phyloP scores from a whole-genome alignment of 1,140 invertebrate genomes.

The Goniozus legneri region DNA sequence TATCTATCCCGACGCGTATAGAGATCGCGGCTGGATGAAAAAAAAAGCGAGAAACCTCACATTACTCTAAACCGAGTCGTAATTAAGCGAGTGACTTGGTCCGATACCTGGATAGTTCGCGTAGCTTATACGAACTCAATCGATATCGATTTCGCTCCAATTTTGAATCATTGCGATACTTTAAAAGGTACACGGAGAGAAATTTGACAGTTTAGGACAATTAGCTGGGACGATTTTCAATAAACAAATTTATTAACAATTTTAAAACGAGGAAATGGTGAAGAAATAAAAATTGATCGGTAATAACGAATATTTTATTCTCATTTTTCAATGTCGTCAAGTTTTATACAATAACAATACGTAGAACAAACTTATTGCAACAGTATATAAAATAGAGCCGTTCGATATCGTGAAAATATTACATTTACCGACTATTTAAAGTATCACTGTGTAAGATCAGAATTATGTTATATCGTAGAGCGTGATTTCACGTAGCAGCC shows the following conservation, averaged over 20 bases:
- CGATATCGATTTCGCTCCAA: neutral
- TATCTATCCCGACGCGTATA: slow-evolving; percentile 4
- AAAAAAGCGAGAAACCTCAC: slow-evolving; percentile 7
- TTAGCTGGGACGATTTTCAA: neutral
- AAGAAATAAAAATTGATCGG: neutral
- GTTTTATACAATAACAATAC: no score
- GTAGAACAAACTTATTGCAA: no score
- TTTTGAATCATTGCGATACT: neutral
- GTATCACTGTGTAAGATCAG: no score
- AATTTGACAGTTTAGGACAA: neutral
- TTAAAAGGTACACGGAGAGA: no score
- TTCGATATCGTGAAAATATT: no score
- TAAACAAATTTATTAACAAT: neutral
- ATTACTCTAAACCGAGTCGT: slow-evolving; percentile 10
- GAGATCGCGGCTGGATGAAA: slow-evolving; percentile 3
- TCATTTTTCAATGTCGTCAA: neutral
- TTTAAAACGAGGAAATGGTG: neutral
- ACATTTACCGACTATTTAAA: no score
- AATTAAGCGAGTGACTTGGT: slow-evolving; percentile 13
- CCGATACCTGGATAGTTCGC: neutral
- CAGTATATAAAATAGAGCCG: no score
- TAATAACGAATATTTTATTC: neutral
- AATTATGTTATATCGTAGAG: neutral
- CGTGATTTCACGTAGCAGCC: neutral
- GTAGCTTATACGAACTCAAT: neutral